Evolutionary conservation across 2,888 invertebrate species (phyloP).

Genomic region (Bellardia pandia): DNA sequence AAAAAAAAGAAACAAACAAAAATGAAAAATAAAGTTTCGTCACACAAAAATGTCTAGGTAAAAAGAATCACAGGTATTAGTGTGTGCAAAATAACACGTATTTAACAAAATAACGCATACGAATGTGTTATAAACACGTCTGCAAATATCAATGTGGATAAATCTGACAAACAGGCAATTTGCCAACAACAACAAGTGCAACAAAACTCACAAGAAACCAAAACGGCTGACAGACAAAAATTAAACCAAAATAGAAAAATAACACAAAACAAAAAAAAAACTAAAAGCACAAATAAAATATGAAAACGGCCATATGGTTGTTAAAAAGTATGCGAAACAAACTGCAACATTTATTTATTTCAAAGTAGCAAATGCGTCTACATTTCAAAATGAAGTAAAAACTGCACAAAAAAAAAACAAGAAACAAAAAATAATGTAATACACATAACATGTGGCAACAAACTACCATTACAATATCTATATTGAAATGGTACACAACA

Average conservation of each 20-base stretch:
- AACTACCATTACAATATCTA: neutral
- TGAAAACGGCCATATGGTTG: constrained; percentile 40
- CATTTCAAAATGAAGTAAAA: constrained; percentile 20
- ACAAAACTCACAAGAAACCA: constrained; percentile 10
- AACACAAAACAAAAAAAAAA: neutral
- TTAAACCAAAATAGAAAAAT: neutral
- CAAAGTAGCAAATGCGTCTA: constrained; percentile 59
- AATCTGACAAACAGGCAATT: constrained; percentile 73
- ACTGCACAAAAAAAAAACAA: neutral
- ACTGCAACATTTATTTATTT: constrained; percentile 57
- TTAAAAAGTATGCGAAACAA: constrained; percentile 41
- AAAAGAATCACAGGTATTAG: constrained; percentile 45
- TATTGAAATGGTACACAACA: neutral
- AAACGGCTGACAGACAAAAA: constrained; percentile 31
- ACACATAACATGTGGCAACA: constrained; percentile 21
- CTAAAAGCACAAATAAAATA: neutral
- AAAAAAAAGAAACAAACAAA: neutral
- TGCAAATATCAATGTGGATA: constrained; percentile 70
- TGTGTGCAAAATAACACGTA: constrained; percentile 27
- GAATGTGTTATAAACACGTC: constrained; percentile 74
- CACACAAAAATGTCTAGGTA: constrained; percentile 8
- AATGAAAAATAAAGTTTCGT: neutral
- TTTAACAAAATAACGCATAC: constrained; percentile 68
- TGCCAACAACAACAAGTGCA: constrained; percentile 50
- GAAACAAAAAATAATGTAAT: constrained; percentile 53